These are phyloP conservation scores for Struthio camelus DNA, from an alignment of 2,113 vertebrate species.

Conservation along the genomic window DNA sequence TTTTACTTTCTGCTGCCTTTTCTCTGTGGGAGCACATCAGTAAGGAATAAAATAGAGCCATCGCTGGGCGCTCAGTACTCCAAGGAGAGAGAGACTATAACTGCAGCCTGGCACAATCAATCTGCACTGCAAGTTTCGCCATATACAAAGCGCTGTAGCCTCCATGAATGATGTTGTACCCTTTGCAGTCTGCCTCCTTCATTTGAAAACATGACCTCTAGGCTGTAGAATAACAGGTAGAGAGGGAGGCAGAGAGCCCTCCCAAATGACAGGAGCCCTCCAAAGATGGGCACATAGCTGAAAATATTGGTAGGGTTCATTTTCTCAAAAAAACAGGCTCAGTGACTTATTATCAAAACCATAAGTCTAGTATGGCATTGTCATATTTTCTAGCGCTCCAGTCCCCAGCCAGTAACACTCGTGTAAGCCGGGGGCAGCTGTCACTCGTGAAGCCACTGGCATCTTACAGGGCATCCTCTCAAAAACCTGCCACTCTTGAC, in stretches of 20 bases:
- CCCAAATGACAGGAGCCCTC: neutral
- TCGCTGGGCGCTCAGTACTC: neutral
- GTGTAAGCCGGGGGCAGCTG: neutral
- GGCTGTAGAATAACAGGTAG: neutral
- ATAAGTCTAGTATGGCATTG: neutral
- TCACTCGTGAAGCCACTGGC: neutral
- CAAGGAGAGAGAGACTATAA: neutral
- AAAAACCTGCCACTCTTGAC: neutral
- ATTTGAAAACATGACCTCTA: neutral
- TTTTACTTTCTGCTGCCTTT: constrained; percentile 25
- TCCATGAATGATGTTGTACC: no score
- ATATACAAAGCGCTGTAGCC: neutral
- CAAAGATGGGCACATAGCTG: neutral
- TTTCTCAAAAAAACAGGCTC: neutral
- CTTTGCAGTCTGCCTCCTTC: neutral
- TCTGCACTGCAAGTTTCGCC: neutral
- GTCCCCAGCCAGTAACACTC: neutral
- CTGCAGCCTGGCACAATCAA: neutral
- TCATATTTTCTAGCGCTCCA: neutral
- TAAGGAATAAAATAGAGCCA: neutral
- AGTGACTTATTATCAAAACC: neutral
- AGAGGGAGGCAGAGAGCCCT: neutral
- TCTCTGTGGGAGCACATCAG: neutral
- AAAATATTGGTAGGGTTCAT: neutral
- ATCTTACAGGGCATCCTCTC: neutral